Evolutionary conservation across 2,797 vertebrate genomes (phyloP), one percentile per base, ranked within the genome.

Genomic region (Bradypodion pumilum): DNA sequence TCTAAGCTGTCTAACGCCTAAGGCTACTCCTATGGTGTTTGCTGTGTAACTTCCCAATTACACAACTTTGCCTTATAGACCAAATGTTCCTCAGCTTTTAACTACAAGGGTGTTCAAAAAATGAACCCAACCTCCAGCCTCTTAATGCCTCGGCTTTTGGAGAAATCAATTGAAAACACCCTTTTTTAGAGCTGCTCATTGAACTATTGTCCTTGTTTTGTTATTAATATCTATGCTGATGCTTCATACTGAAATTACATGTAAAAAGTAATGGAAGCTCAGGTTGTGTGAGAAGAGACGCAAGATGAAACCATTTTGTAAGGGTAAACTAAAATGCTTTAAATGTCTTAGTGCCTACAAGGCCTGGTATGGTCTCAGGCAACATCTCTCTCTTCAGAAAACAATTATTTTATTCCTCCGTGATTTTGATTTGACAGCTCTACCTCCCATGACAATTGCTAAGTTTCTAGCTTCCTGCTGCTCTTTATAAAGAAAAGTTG

Each of bases 111-210:
- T 5, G 1, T 42, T 69, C 62, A 8, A n/a, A 8, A n/a, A 69
- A 78, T 12, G 32, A 74, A 78, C n/a, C 66, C 46, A 2, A 16
- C 49, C 62, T 52, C 29, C 66, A 59, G 3, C 32, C 12, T 63
- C 35, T 52, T 63, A 88, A 69, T 9, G 23, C 59, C 52, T 66
- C 9, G 56, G 29, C 81, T 81, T 78, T 49, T 59, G 86, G 80
- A n/a, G n/a, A 62, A 86, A 87, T 63, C 86, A 69, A 74, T 85
- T 83, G 83, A 85, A 83, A 83, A 78, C 23, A 52, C 78, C 74
- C n/a, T 60, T 42, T 63, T 81, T n/a, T n/a, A n/a, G n/a, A n/a
- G n/a, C n/a, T n/a, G n/a, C n/a, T 29, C 81, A 85, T 81, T 83
- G 68, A 89, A 83, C 74, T 46, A 15, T 74, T 74, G 25, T 63